These are phyloP conservation scores for Leptobrachium ailaonicum DNA, from an alignment of 2,113 vertebrate genomes.

Conservation along the genomic window DNA sequence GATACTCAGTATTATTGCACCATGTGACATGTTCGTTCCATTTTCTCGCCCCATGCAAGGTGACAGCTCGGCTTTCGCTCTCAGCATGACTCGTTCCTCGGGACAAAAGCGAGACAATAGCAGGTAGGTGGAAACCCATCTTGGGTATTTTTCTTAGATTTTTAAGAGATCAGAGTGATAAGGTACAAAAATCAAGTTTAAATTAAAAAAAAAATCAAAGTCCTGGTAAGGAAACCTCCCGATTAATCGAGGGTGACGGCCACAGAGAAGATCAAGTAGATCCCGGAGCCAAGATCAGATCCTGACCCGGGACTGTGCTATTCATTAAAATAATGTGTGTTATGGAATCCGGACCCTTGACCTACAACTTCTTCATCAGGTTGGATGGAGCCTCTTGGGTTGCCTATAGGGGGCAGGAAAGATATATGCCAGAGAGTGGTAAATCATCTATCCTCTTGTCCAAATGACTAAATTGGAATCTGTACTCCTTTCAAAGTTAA, in stretches of 20 bases:
- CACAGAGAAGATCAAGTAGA: no score
- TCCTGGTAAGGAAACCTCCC: not conserved
- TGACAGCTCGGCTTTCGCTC: not conserved
- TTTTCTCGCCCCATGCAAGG: not conserved
- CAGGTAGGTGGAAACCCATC: no score
- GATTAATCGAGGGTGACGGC: no score
- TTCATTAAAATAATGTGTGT: not conserved
- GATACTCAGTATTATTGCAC: slow-evolving; percentile 38
- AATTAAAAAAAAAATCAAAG: slow-evolving; percentile 22
- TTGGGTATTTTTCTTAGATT: not conserved
- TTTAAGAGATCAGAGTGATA: not conserved
- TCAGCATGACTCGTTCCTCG: not conserved
- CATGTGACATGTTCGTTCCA: not conserved
- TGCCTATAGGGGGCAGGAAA: no score
- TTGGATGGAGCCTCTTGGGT: no score
- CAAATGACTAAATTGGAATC: no score
- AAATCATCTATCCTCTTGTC: no score
- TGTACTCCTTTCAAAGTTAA: no score
- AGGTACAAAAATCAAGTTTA: slow-evolving; percentile 26
- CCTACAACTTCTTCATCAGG: no score
- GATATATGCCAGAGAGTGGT: no score
- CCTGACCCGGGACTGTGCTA: not conserved
- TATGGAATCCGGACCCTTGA: not conserved
- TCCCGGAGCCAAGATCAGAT: no score
- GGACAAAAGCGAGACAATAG: not conserved